phyloP scores from a whole-genome alignment of 2,797 vertebrate genomes.

The Myiotriccus ornatus region DNA sequence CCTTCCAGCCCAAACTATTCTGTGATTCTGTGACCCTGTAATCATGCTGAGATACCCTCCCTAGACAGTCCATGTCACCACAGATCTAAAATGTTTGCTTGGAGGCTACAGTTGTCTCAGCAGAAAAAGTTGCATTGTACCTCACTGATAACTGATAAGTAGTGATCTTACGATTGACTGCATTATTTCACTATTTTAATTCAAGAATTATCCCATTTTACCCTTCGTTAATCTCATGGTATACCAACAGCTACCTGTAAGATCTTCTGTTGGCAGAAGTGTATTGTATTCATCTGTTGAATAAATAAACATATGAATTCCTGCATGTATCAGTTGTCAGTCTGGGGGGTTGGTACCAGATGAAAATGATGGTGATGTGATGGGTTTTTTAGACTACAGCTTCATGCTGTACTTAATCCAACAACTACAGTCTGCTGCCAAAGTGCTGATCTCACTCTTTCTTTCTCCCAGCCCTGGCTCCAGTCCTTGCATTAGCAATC shows the following conservation, averaged over 20 bases:
- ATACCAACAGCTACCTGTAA: not conserved
- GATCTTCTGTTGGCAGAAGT: not conserved
- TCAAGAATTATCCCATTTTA: not conserved
- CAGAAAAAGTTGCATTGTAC: not conserved
- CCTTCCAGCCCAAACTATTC: not conserved
- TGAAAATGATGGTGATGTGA: not conserved
- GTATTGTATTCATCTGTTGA: not conserved
- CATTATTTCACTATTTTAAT: not conserved
- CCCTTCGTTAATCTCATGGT: not conserved
- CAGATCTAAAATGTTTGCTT: not conserved
- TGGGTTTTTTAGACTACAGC: not conserved
- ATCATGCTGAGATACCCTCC: not conserved
- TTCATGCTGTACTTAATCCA: not conserved
- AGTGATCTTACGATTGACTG: not conserved
- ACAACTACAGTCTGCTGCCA: not conserved
- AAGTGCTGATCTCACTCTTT: constrained; percentile 19
- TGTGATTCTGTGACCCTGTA: not conserved
- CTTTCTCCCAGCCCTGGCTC: constrained; percentile 1
- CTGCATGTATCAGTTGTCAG: not conserved
- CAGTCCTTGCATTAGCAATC: not conserved
- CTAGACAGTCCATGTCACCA: not conserved
- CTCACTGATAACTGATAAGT: not conserved
- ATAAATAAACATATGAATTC: not conserved
- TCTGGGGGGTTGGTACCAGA: not conserved
- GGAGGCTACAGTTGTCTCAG: not conserved